Evolutionary conservation across 2,113 vertebrate species (phyloP), one percentile per base, ranked within the genome.

Genomic region (Rhodinocichla rosea): DNA sequence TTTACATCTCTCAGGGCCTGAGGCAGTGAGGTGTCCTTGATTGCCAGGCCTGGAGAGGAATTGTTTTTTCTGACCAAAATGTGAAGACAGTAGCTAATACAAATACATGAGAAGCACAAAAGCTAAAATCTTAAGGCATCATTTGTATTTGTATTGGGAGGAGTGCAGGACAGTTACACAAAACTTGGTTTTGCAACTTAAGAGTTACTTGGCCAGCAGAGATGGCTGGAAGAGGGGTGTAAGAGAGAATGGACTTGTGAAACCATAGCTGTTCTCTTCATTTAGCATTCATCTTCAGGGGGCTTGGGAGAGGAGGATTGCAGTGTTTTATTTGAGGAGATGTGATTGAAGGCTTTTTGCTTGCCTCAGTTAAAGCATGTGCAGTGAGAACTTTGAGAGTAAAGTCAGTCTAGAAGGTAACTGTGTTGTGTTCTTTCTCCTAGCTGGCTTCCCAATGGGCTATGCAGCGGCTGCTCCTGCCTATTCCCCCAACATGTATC

Each of bases 371-470:
- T 45, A 63, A 28, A 56, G 57, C 56, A 28, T 32, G 27, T 35
- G 78, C 70, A 64, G 15, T 0, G 1, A 65, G 28, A 47, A 27
- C 42, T 45, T 59, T 32, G 37, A 57, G 28, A 39, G 24, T 59
- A 16, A 44, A 56, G 33, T 55, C 89, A 23, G 8, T 53, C 40
- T 64, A 21, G 21, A 33, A 81, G 83, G 26, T 97, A 91, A 97
- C 68, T 60, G 74, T 27, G 55, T 7, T 6, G 2, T 92, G 3
- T 87, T 83, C 42, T 97, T 27, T 83, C 44, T 93, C 85, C 18
- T 50, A 99, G 99, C 98, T 96, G 99, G 99, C 89, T 99, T 99
- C 94, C 99, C 99, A 71, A 98, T 99, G 90, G 99, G 99, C 89
- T 99, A 99, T 49, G 98, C 99, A 75, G 96, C 99, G 16, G 99